Evolutionary conservation across 2,113 vertebrate genomes (phyloP), one percentile per base, ranked within the genome.

Genomic region (Pimephales promelas): DNA sequence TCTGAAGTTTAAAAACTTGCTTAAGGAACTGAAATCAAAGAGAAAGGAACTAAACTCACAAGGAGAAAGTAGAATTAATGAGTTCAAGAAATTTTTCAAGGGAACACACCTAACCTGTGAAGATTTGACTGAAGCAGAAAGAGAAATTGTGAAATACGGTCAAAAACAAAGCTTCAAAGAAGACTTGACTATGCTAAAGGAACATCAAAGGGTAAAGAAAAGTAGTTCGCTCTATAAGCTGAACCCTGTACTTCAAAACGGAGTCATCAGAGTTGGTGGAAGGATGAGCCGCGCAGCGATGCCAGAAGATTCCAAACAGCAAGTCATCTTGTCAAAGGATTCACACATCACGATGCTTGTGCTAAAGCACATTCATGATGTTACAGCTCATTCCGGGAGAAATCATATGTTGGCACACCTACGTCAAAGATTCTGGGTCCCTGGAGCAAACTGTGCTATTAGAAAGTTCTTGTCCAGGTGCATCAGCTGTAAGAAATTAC

Each of bases 191-290:
- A 56, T 20, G 54, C 54, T 56, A 56, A 56, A 56, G 54, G 20
- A 56, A 20, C 54, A 86, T 73, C 76, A 83, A 73, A 83, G 76
- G 64, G 81, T 66, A 57, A 86, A 84, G 61, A 81, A 81, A 81
- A 76, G 31, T 71, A 87, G 86, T 11, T 40, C n/a, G 40, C 45
- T 84, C 16, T 45, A 47, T 14, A 87, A 74, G 47, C 47, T 84
- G 59, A 76, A 81, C 68, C 86, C 86, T n/a, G 77, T 81, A 47
- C 78, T 87, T 14, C 24, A 85, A 71, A 52, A 78, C 6, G 56
- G 73, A 52, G 49, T 82, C 3, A 34, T 85, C 3, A 73, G 54
- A 71, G 86, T 87, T 18, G 83, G 83, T 28, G 83, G 79, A 26
- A 66, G 78, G 34, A 18, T 86, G 28, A 77, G 71, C 31, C 47